phyloP scores from a whole-genome alignment of 2,113 vertebrate species.

The Spheniscus mendiculus region DNA sequence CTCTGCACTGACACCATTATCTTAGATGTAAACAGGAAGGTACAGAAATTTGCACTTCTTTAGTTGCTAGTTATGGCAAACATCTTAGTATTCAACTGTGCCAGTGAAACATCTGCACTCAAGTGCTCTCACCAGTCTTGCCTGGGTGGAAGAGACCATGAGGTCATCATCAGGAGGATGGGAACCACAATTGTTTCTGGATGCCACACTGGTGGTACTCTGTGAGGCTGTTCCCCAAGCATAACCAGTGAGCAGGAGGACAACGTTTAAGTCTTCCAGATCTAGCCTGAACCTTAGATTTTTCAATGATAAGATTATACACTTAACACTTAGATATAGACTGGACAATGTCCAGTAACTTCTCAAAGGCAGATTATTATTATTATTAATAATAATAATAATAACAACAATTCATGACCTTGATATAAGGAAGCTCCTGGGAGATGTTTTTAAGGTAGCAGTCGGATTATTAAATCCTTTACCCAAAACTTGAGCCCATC shows the following conservation, averaged over 20 bases:
- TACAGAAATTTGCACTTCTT: background rate
- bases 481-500: background rate
- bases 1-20: background rate
- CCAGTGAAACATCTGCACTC: background rate
- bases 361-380: background rate
- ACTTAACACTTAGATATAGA: background rate
- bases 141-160: background rate
- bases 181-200: background rate
- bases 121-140: background rate
- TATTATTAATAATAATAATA: too few relatives aligned
- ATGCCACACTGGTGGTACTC: background rate
- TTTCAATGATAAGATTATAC: background rate
- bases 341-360: background rate
- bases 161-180: background rate
- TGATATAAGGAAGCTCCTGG: background rate
- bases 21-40: background rate
- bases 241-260: background rate
- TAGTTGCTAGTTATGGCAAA: background rate
- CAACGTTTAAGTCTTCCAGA: background rate
- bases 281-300: background rate
- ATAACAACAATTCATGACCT: background rate
- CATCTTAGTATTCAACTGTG: background rate
- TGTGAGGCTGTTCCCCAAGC: rapidly evolving
- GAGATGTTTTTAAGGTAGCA: background rate
- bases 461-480: background rate